These are phyloP conservation scores for Bombus sibiricus DNA, from an alignment of 1,140 invertebrate genomes.

Conservation along the genomic window DNA sequence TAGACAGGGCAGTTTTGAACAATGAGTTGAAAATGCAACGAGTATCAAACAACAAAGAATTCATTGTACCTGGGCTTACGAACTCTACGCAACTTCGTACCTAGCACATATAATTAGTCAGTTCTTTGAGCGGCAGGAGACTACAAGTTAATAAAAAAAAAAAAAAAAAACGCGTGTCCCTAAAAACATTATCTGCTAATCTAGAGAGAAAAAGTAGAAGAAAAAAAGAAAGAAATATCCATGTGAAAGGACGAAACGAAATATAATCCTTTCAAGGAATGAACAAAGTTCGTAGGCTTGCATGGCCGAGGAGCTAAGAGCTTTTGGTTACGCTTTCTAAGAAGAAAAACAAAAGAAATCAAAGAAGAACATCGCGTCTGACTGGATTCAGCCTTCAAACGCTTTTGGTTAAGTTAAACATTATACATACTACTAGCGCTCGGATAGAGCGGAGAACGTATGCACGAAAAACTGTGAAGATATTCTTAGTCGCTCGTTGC, in stretches of 20 bases:
- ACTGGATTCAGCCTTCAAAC: neutral
- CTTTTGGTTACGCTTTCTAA: conserved; percentile 41
- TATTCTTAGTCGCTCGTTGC: conserved; percentile 8
- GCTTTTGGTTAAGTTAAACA: neutral
- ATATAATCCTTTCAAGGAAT: conserved; percentile 53
- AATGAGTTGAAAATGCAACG: neutral
- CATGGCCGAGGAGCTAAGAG: conserved; percentile 36
- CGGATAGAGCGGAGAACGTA: neutral
- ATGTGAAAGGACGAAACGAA: conserved; percentile 20
- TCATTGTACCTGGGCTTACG: neutral
- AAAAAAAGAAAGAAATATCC: neutral
- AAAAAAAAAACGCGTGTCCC: neutral
- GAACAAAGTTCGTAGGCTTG: conserved; percentile 39
- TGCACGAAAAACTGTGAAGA: neutral
- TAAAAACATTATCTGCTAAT: neutral
- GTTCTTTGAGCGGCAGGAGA: conserved; percentile 18
- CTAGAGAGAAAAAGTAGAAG: neutral
- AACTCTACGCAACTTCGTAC: neutral
- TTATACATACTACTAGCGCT: neutral
- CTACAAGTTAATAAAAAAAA: neutral
- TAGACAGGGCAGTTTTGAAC: neutral
- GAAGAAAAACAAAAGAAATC: neutral
- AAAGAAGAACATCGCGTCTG: neutral
- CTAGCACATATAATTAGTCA: conserved; percentile 31
- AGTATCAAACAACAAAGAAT: conserved; percentile 9